These are phyloP conservation scores for Steatocranus sp. DNA, from an alignment of 2,797 vertebrate genomes.

Conservation along the genomic window DNA sequence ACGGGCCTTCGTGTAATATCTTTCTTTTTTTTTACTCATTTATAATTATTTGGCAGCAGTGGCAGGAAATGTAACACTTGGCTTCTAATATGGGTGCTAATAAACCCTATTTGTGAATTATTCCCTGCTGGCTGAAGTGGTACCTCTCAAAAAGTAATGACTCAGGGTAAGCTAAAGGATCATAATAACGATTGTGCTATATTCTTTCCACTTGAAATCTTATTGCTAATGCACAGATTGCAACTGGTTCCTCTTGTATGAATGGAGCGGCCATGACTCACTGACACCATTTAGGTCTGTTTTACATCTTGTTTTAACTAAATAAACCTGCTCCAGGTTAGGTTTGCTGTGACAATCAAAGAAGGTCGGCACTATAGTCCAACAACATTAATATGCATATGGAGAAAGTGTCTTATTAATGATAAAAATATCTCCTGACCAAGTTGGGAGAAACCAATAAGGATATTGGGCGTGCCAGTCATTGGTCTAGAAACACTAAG, in stretches of 20 bases:
- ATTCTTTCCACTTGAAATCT: neutral
- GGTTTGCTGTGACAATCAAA: no score
- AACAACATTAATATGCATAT: neutral
- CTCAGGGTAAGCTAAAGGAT: neutral
- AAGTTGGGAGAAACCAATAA: neutral
- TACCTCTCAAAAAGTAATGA: neutral
- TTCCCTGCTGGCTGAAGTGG: neutral
- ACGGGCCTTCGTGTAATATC: neutral
- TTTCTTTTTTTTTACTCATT: neutral
- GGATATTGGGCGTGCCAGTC: rapidly evolving
- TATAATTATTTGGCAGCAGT: neutral
- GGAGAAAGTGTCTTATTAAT: neutral
- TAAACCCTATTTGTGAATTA: neutral
- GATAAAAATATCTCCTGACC: neutral
- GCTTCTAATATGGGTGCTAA: neutral
- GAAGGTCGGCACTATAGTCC: neutral
- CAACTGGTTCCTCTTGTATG: neutral
- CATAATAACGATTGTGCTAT: neutral
- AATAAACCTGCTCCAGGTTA: neutral
- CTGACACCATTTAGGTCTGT: neutral
- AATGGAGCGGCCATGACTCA: neutral
- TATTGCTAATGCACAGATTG: neutral
- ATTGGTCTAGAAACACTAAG: rapidly evolving
- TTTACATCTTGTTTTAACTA: neutral
- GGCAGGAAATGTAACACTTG: neutral